Base-by-base conservation (phyloP, 2,113 vertebrate species). In the Oncorhynchus clarkii region DNA sequence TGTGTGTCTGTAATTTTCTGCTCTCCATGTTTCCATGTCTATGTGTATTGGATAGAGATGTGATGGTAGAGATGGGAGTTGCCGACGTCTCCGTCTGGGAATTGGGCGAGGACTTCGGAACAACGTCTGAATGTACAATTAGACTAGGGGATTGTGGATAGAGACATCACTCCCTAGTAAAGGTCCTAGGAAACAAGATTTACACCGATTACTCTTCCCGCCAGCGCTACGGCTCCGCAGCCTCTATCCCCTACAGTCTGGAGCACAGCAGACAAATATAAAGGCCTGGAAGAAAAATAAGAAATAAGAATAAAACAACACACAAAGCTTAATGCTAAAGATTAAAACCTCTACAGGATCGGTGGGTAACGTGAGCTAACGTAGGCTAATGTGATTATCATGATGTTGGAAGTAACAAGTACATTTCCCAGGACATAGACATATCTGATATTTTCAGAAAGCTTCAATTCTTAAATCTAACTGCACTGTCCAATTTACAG, bases 91-190 rank as follows among this genome's bases (percentile, higher is more conserved):
- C 67, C 12, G 8, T 71, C 65, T 39, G 75, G 70, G 82, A 65
- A 77, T n/a, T 74, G 84, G 39, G 45, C 60, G 64, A 66, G 64
- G 66, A 39, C 66, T 34, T 67, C 24, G 3, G 66, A 67, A 67
- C 71, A 73, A 16, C 49, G 73, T 75, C 14, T 83, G 79, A 87
- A 86, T 84, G 60, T 22, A 12, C 75, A 84, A 88, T 87, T 76
- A 85, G 80, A 82, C 20, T 20, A 62, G 80, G 80, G 83, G 87
- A 82, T 79, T 51, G 77, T 77, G 75, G n/a, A 76, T 26, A 67
- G 67, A 86, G 60, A 84, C 67, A 73, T 65, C 29, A 24, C 14
- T 65, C 73, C 51, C 73, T 48, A 48, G 69, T 51, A 2, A 85
- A 70, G 72, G 81, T 78, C 77, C 70, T 81, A 60, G 78, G 70